Evolutionary conservation across 2,888 invertebrate species (phyloP).

Genomic region (Pherbina coryleti): DNA sequence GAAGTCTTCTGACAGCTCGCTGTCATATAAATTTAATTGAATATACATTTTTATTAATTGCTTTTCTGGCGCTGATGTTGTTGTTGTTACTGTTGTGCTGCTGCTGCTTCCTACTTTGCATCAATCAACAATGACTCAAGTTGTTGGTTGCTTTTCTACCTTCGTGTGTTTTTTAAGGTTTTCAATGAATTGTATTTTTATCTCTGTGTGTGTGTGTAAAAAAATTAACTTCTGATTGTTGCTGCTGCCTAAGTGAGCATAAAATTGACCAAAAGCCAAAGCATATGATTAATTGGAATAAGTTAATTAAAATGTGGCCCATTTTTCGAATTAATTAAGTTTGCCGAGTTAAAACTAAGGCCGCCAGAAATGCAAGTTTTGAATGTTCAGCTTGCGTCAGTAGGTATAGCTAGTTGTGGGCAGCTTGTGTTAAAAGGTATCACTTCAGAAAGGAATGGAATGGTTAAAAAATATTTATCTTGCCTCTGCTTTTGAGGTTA

Average conservation of each 20-base stretch:
- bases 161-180: not conserved
- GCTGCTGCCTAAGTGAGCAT: slow-evolving; percentile 59
- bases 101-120: not conserved
- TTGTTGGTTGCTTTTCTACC: not conserved
- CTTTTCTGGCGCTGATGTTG: slow-evolving; percentile 45
- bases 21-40: slow-evolving; percentile 69
- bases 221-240: slow-evolving; percentile 53
- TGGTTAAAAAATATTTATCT: too few species aligned
- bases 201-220: slow-evolving; percentile 36
- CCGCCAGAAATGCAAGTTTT: too few species aligned
- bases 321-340: slow-evolving; percentile 32
- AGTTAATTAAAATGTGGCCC: slow-evolving; percentile 52
- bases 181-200: slow-evolving; percentile 61
- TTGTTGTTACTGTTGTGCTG: not conserved
- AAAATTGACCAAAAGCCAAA: slow-evolving; percentile 37
- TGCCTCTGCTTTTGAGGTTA: too few species aligned
- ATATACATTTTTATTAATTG: slow-evolving; percentile 68
- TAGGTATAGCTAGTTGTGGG: too few species aligned
- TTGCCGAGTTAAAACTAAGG: not conserved
- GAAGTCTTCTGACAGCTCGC: slow-evolving; percentile 66
- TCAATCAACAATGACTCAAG: slow-evolving; percentile 11
- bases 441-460: too few species aligned
- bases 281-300: slow-evolving; percentile 49
- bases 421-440: too few species aligned
- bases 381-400: too few species aligned